These are phyloP conservation scores for Struthio camelus DNA, from an alignment of 2,113 vertebrate genomes.

Conservation along the genomic window DNA sequence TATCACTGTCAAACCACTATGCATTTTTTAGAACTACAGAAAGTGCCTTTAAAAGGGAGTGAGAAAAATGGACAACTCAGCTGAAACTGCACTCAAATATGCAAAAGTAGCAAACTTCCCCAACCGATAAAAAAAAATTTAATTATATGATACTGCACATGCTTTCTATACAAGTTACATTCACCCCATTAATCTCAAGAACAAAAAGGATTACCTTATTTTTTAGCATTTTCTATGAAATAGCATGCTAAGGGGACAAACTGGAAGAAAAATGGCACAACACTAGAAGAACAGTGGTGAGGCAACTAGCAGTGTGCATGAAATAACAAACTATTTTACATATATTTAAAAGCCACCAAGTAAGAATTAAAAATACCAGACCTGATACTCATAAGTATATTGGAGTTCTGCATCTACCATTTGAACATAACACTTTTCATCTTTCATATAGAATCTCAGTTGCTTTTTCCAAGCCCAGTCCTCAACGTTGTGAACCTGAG, in stretches of 20 bases:
- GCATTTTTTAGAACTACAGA: not conserved
- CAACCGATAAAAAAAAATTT: not conserved
- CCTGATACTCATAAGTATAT: slow-evolving; percentile 99
- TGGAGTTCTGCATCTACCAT: slow-evolving; percentile 96
- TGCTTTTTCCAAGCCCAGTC: slow-evolving; percentile 96
- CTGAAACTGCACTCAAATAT: not conserved
- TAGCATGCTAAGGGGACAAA: not conserved
- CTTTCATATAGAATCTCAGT: slow-evolving; percentile 92
- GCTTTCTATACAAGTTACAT: not conserved
- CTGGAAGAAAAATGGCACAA: not conserved
- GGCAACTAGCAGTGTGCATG: not conserved
- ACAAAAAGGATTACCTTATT: not conserved
- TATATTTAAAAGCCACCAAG: not conserved
- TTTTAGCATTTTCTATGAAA: not conserved
- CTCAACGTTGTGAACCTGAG: slow-evolving; percentile 77
- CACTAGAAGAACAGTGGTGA: not conserved
- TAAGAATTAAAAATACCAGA: slow-evolving; percentile 54
- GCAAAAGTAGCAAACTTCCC: not conserved
- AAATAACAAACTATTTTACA: not conserved
- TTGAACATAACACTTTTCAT: slow-evolving; percentile 84
- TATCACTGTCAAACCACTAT: not conserved
- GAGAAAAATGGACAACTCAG: not conserved
- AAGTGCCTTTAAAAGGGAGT: not conserved
- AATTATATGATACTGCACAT: not conserved
- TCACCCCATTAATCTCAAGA: not conserved